A percentile compares a stretch with the other conserved stretches of the same genome.
phyloP scores from a whole-genome alignment of 2,113 vertebrate genomes.

The Nestor notabilis region DNA sequence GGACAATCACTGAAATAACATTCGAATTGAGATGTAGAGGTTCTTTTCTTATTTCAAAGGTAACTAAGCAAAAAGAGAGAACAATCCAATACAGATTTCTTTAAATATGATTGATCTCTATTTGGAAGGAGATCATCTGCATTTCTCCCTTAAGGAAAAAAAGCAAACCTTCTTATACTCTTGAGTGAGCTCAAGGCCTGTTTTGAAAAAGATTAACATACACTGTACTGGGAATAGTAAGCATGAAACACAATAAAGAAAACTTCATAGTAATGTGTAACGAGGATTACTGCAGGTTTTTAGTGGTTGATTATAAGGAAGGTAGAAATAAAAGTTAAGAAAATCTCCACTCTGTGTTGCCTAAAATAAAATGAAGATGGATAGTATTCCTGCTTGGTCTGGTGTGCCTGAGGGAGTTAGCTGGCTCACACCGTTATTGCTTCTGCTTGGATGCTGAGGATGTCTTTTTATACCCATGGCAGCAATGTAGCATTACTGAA shows the following conservation, averaged over 20 bases:
- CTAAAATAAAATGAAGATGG: neutral
- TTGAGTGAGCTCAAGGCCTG: neutral
- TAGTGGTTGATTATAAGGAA: neutral
- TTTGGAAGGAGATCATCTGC: neutral
- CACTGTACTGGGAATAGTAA: neutral
- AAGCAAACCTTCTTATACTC: neutral
- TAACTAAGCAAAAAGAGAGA: constrained; percentile 7
- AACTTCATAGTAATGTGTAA: neutral
- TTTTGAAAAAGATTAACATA: neutral
- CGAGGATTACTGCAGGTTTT: neutral
- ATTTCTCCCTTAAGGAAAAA: neutral
- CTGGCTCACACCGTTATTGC: neutral
- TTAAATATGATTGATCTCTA: constrained; percentile 30
- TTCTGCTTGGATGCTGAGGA: neutral
- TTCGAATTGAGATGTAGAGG: neutral
- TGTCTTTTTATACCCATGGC: neutral
- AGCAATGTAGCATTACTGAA: neutral
- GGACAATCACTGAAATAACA: neutral
- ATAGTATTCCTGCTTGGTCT: neutral
- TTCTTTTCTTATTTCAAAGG: constrained; percentile 24
- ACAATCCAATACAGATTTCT: constrained; percentile 38
- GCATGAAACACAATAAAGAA: neutral
- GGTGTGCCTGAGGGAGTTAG: neutral
- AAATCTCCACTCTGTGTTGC: neutral
- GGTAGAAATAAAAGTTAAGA: neutral